Conservation (phyloP, 2,888 invertebrate species). For the Chymomyza amoena region DNA sequence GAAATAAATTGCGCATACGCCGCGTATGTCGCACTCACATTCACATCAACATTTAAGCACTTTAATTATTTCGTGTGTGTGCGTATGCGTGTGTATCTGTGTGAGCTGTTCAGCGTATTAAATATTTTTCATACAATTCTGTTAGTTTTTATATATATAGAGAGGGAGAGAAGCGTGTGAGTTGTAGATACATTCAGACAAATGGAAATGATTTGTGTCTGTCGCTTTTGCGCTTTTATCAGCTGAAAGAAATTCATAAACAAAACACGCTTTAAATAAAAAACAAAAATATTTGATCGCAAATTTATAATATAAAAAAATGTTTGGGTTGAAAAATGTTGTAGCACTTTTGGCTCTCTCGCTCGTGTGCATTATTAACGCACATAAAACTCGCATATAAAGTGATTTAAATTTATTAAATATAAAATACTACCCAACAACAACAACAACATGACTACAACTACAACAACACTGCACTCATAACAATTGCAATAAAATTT, state of each 20-base stretch:
- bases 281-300: not conserved
- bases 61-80: not conserved
- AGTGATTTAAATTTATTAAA: conserved; percentile 72
- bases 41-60: not conserved
- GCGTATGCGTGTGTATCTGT: not conserved
- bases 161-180: too few species aligned
- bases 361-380: conserved; percentile 62
- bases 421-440: conserved; percentile 53
- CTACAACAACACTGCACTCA: conserved; percentile 45
- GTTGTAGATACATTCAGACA: not conserved
- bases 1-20: conserved; percentile 9
- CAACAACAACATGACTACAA: conserved; percentile 8
- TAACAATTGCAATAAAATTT: conserved; percentile 73
- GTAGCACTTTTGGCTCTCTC: not conserved
- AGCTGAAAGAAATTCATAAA: conserved; percentile 3
- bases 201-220: not conserved
- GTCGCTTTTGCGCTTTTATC: conserved; percentile 1
- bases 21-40: not conserved
- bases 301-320: not conserved
- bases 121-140: conserved; percentile 4
- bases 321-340: not conserved
- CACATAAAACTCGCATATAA: conserved; percentile 72
- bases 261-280: not conserved
- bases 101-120: not conserved
- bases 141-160: not conserved